phyloP scores from a whole-genome alignment of 2,888 invertebrate species.

The Eledone cirrhosa region DNA sequence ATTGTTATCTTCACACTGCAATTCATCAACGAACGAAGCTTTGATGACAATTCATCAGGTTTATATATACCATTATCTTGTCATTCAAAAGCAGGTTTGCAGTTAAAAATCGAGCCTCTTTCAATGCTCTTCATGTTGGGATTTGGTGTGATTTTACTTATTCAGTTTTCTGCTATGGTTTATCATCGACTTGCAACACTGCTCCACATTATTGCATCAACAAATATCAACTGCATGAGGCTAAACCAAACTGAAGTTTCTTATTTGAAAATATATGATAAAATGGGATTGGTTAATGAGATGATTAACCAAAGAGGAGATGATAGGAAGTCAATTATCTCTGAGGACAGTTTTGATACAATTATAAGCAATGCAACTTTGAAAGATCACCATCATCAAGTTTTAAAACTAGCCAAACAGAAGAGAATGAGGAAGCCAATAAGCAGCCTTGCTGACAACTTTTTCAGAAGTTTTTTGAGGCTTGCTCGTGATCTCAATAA shows the following conservation, averaged over 20 bases:
- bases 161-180: constrained; percentile 97
- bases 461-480: constrained; percentile 53
- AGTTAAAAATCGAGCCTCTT: constrained; percentile 52
- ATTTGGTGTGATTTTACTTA: constrained; percentile 93
- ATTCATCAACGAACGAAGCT: constrained; percentile 74
- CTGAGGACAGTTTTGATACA: constrained; percentile 50
- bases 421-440: constrained; percentile 40
- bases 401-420: constrained; percentile 44
- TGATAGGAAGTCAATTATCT: constrained; percentile 52
- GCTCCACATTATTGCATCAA: constrained; percentile 94
- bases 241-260: constrained; percentile 51
- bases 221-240: constrained; percentile 74
- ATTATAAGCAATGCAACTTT: constrained; percentile 52
- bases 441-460: constrained; percentile 45
- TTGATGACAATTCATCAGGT: constrained; percentile 34
- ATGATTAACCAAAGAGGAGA: constrained; percentile 58
- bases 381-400: constrained; percentile 45
- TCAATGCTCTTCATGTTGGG: constrained; percentile 93
- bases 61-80: constrained; percentile 50
- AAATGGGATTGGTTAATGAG: constrained; percentile 52
- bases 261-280: constrained; percentile 54
- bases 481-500: constrained; percentile 52
- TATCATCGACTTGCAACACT: constrained; percentile 98
- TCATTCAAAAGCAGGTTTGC: constrained; percentile 38
- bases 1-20: constrained; percentile 97